Base-by-base conservation (phyloP, 2,113 vertebrate genomes). In the Passer montanus region DNA sequence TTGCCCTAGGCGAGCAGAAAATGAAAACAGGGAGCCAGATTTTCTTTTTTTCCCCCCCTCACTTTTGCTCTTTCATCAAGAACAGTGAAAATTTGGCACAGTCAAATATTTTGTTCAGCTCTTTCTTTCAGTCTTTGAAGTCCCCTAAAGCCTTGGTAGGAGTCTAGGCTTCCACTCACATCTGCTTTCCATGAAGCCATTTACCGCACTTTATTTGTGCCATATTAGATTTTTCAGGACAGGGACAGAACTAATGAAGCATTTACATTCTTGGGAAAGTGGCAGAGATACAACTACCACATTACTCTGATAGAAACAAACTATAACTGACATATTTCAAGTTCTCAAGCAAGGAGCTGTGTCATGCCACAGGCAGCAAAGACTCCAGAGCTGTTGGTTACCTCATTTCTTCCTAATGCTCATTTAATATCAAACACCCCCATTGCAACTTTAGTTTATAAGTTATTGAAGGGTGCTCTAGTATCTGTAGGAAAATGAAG, bases 171-270 rank as follows among this genome's bases (percentile, higher is more conserved):
- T 96, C 93, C 90, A 93, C 73, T 91, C 95, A 97, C 97, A 97
- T 97, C 97, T 97, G 97, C 95, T 97, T 97, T 95, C 90, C 92
- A 97, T 97, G 96, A 97, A 97, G 79, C 90, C 92, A 91, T 94
- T 94, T 90, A 96, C 95, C 69, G 20, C 96, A 93, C 87, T 97
- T 95, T 92, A 94, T 97, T 97, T 96, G 95, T 97, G 95, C 95
- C 95, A 95, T 93, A 97, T 96, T 96, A 82, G 89, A 94, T 96
- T 96, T 95, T 97, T 97, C 94, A 95, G 93, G 93, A 94, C 93
- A 90, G 82, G 92, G 94, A 96, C 94, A 92, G 89, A 94, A 94
- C 84, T 94, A 97, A 95, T 50, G 84, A 95, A 96, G 93, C 88
- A 94, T 93, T 94, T 93, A 93, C 95, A 96, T 97, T 94, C 95